phyloP scores from a whole-genome alignment of 2,113 vertebrate species.

The Cardinalis cardinalis region DNA sequence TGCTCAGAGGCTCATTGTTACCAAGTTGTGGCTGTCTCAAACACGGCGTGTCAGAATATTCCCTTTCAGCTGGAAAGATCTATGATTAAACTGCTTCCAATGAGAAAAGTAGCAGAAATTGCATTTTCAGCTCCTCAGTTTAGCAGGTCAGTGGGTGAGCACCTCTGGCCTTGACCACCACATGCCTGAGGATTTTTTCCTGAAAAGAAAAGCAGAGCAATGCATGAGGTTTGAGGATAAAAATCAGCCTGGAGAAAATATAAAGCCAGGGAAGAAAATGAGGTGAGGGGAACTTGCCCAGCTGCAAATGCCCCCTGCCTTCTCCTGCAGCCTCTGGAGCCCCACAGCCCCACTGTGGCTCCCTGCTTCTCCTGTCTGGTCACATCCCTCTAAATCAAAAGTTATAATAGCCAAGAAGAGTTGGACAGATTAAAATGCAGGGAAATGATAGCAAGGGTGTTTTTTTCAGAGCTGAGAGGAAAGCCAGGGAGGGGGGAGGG shows the following conservation, averaged over 20 bases:
- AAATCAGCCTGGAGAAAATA: not conserved
- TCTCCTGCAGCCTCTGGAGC: not conserved
- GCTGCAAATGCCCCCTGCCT: accelerated
- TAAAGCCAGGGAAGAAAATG: not conserved
- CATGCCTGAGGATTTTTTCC: not conserved
- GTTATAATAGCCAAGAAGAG: not conserved
- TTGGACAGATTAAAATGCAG: not conserved
- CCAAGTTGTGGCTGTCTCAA: conserved; percentile 27
- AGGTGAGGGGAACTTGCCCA: not conserved
- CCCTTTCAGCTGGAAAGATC: conserved; percentile 29
- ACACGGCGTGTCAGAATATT: not conserved
- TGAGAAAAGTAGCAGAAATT: conserved; percentile 19
- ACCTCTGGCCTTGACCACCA: accelerated
- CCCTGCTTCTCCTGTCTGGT: not conserved
- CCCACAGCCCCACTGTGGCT: not conserved
- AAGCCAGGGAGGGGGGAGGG: not conserved
- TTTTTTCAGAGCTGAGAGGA: not conserved
- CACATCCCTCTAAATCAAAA: not conserved
- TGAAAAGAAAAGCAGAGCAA: not conserved
- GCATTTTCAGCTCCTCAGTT: not conserved
- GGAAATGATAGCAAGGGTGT: not conserved
- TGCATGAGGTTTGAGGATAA: not conserved
- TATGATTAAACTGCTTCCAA: conserved; percentile 40
- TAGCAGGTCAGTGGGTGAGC: not conserved
- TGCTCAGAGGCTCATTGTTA: not conserved